Evolutionary conservation across 2,888 invertebrate genomes (phyloP).

Genomic region (Actias luna): DNA sequence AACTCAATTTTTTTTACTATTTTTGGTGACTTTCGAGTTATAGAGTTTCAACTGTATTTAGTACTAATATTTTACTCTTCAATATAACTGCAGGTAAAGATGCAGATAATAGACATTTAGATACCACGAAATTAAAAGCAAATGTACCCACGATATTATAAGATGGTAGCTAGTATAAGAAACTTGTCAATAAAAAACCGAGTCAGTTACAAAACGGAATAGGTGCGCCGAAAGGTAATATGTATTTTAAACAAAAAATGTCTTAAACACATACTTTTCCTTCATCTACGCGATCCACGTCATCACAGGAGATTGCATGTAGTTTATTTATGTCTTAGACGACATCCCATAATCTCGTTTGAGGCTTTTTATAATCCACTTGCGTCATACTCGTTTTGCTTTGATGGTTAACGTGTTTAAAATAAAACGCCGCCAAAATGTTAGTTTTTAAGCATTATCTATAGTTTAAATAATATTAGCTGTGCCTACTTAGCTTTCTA

Average conservation of each 20-base stretch:
- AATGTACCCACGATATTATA: too few species aligned
- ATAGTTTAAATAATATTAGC: background rate
- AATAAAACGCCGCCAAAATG: conserved; percentile 24
- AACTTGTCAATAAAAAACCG: too few species aligned
- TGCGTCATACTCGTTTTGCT: conserved; percentile 30
- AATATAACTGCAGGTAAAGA: too few species aligned
- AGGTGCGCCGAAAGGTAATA: too few species aligned
- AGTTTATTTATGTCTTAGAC: conserved; percentile 34
- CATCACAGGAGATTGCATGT: conserved; percentile 19
- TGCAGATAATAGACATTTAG: too few species aligned
- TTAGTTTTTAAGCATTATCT: background rate
- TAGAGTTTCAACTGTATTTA: too few species aligned
- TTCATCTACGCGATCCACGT: conserved; percentile 5
- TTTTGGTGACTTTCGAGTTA: too few species aligned
- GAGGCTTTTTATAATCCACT: conserved; percentile 36
- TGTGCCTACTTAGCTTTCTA: background rate
- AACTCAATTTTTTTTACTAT: too few species aligned
- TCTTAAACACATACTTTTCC: background rate
- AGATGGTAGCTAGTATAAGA: too few species aligned
- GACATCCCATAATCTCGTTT: conserved; percentile 31
- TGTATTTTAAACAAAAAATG: background rate
- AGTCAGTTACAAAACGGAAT: too few species aligned
- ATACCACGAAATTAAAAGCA: too few species aligned
- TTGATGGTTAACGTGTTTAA: conserved; percentile 27
- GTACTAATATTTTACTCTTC: background rate